Percentiles rank a stretch among this genome's conserved stretches.
These are phyloP conservation scores for Kuschelorhynchus macadamiae DNA, from an alignment of 2,888 invertebrate genomes.

Conservation along the genomic window DNA sequence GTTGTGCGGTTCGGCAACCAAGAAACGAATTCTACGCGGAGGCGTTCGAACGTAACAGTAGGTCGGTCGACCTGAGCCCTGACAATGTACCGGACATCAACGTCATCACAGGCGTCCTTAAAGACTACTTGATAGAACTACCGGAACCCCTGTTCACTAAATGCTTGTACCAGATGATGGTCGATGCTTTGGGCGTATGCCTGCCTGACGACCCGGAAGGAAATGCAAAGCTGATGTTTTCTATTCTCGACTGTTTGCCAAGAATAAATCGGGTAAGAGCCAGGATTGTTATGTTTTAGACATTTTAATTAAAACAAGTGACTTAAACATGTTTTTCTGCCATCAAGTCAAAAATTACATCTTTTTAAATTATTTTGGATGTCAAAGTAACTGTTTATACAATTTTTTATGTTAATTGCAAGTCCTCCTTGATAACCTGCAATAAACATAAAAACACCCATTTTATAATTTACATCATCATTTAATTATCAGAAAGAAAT, in stretches of 20 bases:
- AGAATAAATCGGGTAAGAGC: conserved; percentile 93
- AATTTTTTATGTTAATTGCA: no score
- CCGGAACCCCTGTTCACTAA: conserved; percentile 98
- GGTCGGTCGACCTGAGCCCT: conserved; percentile 93
- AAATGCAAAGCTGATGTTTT: conserved; percentile 98
- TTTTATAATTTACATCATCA: no score
- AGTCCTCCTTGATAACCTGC: no score
- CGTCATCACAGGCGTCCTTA: conserved; percentile 96
- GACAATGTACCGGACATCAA: conserved; percentile 99
- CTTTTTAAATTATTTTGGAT: no score
- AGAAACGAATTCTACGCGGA: conserved; percentile 94
- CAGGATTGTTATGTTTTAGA: conserved; percentile 49
- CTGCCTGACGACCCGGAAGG: conserved; percentile 98
- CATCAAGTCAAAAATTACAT: no score
- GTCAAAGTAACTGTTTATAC: no score
- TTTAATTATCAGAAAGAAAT: no score
- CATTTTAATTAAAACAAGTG: no score
- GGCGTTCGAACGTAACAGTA: conserved; percentile 91
- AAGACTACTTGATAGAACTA: conserved; percentile 96
- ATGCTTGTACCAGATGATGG: conserved; percentile 98
- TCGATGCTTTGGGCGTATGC: conserved; percentile 94
- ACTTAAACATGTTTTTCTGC: not conserved
- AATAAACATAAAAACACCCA: conserved; percentile 12
- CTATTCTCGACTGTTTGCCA: conserved; percentile 97
- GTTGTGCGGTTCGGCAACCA: conserved; percentile 96